Conservation (phyloP, 2,113 vertebrate species). For the Silurus meridionalis region DNA sequence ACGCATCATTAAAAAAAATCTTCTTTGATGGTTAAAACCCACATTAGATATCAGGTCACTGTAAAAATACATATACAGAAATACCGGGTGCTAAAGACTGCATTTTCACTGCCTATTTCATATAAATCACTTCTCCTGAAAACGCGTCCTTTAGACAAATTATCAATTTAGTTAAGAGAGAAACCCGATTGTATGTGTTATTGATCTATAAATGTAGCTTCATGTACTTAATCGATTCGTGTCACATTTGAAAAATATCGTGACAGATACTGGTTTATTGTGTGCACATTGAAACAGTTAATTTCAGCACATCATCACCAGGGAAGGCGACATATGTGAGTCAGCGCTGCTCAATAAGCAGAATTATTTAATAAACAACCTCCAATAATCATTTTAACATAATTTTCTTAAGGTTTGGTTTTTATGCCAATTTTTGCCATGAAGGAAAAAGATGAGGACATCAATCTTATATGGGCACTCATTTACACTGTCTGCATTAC, state of each 20-base stretch:
- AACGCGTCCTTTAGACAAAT: too few relatives aligned
- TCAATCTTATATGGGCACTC: neutral
- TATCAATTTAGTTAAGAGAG: too few relatives aligned
- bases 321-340: neutral
- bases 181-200: neutral
- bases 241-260: slow-evolving; percentile 7
- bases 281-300: slow-evolving; percentile 14
- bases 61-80: neutral
- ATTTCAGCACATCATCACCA: neutral
- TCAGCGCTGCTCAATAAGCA: neutral
- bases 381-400: neutral
- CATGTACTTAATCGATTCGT: slow-evolving; percentile 26
- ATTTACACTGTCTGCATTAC: neutral
- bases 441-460: neutral
- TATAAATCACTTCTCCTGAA: neutral
- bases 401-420: neutral
- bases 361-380: neutral
- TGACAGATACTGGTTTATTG: slow-evolving; percentile 13
- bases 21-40: neutral
- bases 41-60: neutral
- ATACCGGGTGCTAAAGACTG: neutral
- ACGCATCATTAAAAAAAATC: neutral
- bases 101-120: neutral
- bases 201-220: slow-evolving; percentile 31
- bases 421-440: neutral